Evolutionary conservation across 2,888 invertebrate genomes (phyloP), one percentile per base, ranked within the genome.

Genomic region (Microctonus aethiopoides): DNA sequence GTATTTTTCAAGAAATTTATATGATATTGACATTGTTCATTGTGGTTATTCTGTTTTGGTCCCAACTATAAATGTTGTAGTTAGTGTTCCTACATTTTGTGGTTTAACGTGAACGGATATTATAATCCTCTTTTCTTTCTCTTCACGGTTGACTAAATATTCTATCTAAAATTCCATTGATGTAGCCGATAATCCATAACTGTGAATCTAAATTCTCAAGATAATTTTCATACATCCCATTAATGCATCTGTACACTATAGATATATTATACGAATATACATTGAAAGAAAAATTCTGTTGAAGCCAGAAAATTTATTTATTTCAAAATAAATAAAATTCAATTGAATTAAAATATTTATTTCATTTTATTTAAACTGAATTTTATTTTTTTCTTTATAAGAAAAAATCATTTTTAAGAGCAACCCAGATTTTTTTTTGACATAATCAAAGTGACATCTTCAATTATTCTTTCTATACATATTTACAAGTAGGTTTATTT

Each of bases 401-500:
- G n/a, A n/a, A n/a, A n/a, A n/a, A n/a, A n/a, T n/a, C n/a, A n/a
- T n/a, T n/a, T n/a, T n/a, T n/a, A n/a, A n/a, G n/a, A n/a, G n/a
- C 29, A 29, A 22, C 46, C 26, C 36, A 10, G 10, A 36, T 36
- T 10, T 36, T 36, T 62, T 57, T 65, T 66, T 66, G 57, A 66
- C 57, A 2, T 16, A 32, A 57, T 57, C n/a, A 29, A 41, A 59
- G 22, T 46, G 57, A 66, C 66, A 57, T 32, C 39, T 39, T 0
- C 3, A 46, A 46, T 46, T 70, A 60, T 73, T 70, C 62, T 2
- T 51, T 32, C n/a, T 24, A 54, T 36, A 51, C 36, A 32, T 29
- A 20, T 20, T 9, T 26, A n/a, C n/a, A n/a, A n/a, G n/a, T n/a
- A n/a, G n/a, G n/a, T n/a, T n/a, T n/a, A n/a, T n/a, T n/a, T n/a